Evolutionary conservation across 2,888 invertebrate species (phyloP), one percentile per base, ranked within the genome.

Genomic region (Ophraella communa): DNA sequence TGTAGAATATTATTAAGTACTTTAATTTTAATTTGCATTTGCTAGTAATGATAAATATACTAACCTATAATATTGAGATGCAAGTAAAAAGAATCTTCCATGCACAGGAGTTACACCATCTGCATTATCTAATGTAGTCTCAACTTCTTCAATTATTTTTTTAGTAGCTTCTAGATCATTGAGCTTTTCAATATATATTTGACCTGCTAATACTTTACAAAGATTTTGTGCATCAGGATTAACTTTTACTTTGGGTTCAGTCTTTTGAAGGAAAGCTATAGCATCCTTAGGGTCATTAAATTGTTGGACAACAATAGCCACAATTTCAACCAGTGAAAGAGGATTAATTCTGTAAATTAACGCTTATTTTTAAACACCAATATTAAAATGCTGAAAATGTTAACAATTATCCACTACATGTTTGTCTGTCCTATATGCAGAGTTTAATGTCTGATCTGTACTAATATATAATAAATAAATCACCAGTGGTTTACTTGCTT

Each of bases 31-130:
- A n/a, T n/a, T n/a, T n/a, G n/a, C n/a, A n/a, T n/a, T n/a, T n/a
- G n/a, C n/a, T n/a, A n/a, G n/a, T n/a, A n/a, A n/a, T n/a, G n/a
- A n/a, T n/a, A n/a, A n/a, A n/a, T n/a, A 24, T 64, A 33, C 44
- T 49, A 80, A 89, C 82, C 93, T 88, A 81, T 96, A 96, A 77
- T 96, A 93, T 73, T 95, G 93, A 1, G 96, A 95, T 3, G 96
- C 95, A 2, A 98, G 85, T 72, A 95, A 90, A 78, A 97, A 98
- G 82, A 95, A 98, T 77, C 95, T 87, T 23, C 95, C 96, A 78
- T 98, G 98, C 0, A 98, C 96, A 0, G 94, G 87, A 0, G 96
- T 95, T 2, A 98, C 91, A 23, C 96, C 96, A 78, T 97, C 96
- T 0, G 95, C 90, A 73, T 92, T 91, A 74, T 96, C 95, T 14